These are phyloP conservation scores for Dallia pectoralis DNA, from an alignment of 2,797 vertebrate species.

Conservation along the genomic window DNA sequence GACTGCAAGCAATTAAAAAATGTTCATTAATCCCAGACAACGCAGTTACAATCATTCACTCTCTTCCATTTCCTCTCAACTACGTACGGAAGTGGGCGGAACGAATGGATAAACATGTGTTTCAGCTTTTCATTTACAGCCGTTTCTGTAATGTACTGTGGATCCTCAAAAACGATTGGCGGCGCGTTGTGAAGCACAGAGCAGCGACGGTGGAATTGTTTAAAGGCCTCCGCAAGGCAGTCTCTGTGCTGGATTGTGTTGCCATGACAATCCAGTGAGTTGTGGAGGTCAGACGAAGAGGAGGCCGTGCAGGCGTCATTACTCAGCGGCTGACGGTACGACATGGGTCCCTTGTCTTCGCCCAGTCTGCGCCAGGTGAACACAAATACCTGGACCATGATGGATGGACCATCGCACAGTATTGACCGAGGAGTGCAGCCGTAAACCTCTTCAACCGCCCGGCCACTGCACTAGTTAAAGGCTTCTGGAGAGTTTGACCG, in stretches of 20 bases:
- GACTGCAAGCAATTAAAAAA: not conserved
- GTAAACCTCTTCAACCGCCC: not conserved
- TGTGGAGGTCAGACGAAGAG: conserved; percentile 16
- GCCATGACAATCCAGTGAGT: not conserved
- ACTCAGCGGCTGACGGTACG: conserved; percentile 68
- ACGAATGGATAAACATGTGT: not conserved
- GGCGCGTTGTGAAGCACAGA: not conserved
- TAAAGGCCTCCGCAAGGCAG: not conserved
- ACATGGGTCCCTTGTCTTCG: conserved; percentile 79
- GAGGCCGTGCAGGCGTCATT: conserved; percentile 55
- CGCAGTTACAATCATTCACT: no score
- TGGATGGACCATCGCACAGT: conserved; percentile 80
- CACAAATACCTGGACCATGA: conserved; percentile 72
- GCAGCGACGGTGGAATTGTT: not conserved
- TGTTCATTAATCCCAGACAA: not conserved
- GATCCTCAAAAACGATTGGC: not conserved
- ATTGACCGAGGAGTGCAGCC: conserved; percentile 70
- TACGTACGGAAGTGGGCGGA: not conserved
- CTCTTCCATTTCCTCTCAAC: not conserved
- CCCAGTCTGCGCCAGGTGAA: conserved; percentile 79
- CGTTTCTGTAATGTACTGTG: not conserved
- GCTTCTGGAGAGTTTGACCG: conserved; percentile 40
- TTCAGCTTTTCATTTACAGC: not conserved
- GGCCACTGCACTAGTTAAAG: conserved; percentile 25
- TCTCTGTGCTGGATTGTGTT: not conserved